Conservation (phyloP, 2,797 vertebrate genomes). For the Podarcis lilfordi region DNA sequence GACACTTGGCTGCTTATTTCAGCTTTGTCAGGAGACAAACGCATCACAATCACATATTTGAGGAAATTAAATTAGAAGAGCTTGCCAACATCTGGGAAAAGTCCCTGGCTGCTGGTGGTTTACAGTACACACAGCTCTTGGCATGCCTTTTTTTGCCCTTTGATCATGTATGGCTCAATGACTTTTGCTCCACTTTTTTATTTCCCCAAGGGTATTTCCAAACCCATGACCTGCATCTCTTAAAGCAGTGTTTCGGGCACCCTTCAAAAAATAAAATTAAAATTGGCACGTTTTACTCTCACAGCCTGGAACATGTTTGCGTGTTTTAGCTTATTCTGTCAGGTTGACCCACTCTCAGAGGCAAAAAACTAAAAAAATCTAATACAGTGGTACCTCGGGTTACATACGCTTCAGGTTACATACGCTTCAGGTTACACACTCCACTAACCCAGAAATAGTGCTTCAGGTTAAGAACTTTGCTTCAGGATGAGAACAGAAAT, state of each 20-base stretch:
- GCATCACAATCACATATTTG: background rate
- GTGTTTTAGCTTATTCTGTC: background rate
- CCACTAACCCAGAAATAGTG: too few species aligned
- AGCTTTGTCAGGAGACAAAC: background rate
- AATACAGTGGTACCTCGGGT: too few species aligned
- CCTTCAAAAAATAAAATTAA: background rate
- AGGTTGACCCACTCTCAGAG: background rate
- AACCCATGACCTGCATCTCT: constrained; percentile 1
- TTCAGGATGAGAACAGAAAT: too few species aligned
- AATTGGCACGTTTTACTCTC: background rate
- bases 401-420: too few species aligned
- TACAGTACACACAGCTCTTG: background rate
- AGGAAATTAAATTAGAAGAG: background rate
- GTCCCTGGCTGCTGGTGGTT: background rate
- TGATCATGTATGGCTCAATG: background rate
- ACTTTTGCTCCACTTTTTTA: background rate
- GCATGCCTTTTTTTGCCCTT: background rate
- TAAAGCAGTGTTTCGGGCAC: background rate
- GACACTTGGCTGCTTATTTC: background rate
- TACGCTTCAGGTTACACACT: too few species aligned
- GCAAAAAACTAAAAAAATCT: too few species aligned
- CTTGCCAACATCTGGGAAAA: background rate
- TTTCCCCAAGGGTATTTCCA: constrained; percentile 16
- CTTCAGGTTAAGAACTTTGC: too few species aligned
- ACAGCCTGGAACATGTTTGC: background rate